Evolutionary conservation across 2,797 vertebrate genomes (phyloP), one percentile per base, ranked within the genome.

Genomic region (Phataginus tetradactyla): DNA sequence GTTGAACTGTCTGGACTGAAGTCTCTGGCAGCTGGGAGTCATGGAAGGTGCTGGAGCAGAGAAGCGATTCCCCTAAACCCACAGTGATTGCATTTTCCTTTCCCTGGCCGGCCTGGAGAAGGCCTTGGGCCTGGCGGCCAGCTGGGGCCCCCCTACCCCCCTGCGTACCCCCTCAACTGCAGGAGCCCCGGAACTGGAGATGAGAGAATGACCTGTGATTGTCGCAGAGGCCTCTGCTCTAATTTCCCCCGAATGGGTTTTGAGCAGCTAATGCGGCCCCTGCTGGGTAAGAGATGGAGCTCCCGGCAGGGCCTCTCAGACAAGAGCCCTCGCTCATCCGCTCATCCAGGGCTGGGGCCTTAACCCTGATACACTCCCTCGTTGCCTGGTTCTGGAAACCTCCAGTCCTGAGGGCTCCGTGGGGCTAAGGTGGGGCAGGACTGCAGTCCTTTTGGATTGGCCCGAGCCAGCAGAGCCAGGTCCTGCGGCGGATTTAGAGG

Each of bases 171-270:
- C 97, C 92, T 96, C 98, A 98, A 10, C 98, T 93, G 98, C 98
- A 57, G 98, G 98, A 97, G 95, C 96, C 92, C 9, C 97, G 96
- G 98, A 98, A 98, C 97, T 86, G 78, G 96, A 98, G 97, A 97
- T 42, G 4, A 98, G 4, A 98, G 98, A 99, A 98, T 98, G 98
- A 98, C 98, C 98, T 94, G 86, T 98, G 98, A 99, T 99, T 98
- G 98, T 98, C 93, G 97, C 98, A 94, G 98, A 98, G 98, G 98
- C 97, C 98, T 97, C 86, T 86, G 98, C 98, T 99, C 98, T 98
- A 98, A 99, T 99, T 99, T 98, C 98, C 89, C 97, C 39, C 39
- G 98, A 98, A 98, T 98, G 98, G 96, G 98, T 98, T 99, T 98
- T 98, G 98, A 98, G 98, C 98, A 66, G 98, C 98, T 99, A 98